Conservation (phyloP, 2,888 invertebrate species). For the Nephrotoma flavescens region DNA sequence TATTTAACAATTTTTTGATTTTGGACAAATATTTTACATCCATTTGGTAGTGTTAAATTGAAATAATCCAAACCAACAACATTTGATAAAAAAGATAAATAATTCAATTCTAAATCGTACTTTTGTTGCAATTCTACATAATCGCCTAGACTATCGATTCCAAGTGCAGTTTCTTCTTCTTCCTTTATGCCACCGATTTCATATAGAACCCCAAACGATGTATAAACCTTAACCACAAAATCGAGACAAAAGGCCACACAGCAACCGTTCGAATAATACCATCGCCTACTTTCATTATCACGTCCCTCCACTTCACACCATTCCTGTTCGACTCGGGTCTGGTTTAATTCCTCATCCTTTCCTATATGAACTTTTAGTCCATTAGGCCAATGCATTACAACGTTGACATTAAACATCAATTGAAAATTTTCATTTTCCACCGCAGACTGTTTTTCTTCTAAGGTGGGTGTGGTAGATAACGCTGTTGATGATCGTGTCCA, state of each 20-base stretch:
- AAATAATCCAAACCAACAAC: neutral
- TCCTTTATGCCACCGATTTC: neutral
- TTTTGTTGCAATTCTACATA: neutral
- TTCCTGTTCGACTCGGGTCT: constrained; percentile 4
- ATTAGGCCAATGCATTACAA: constrained; percentile 5
- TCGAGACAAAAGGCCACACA: constrained; percentile 4
- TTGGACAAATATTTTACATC: constrained; percentile 1
- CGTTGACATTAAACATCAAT: neutral
- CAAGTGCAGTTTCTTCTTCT: neutral
- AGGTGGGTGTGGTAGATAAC: neutral
- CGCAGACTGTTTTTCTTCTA: too few relatives aligned
- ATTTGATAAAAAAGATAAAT: neutral
- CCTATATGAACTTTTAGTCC: constrained; percentile 5
- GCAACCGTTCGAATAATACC: constrained; percentile 7
- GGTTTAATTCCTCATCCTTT: neutral
- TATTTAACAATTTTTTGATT: constrained; percentile 4
- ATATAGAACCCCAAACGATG: constrained; percentile 7
- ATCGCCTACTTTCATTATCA: constrained; percentile 4
- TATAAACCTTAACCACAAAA: neutral
- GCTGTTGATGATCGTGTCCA: neutral
- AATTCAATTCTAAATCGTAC: constrained; percentile 6
- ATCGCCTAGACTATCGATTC: neutral
- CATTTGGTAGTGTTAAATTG: constrained; percentile 1
- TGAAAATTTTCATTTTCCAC: too few relatives aligned
- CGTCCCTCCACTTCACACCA: neutral